These are phyloP conservation scores for Peromyscus melanophrys DNA, from an alignment of 2,797 vertebrate genomes.

Conservation along the genomic window DNA sequence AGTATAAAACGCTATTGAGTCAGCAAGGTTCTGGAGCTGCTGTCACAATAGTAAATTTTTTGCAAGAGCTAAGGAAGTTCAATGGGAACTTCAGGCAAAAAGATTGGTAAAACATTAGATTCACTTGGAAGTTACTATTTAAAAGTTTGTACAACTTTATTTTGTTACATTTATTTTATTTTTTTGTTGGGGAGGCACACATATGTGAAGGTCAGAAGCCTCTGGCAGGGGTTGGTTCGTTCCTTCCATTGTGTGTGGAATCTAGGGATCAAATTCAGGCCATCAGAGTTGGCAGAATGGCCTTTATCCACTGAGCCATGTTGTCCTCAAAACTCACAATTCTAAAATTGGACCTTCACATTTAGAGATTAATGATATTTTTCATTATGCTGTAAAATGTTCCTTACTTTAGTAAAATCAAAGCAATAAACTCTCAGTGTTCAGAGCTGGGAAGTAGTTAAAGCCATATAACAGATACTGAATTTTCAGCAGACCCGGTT, in stretches of 20 bases:
- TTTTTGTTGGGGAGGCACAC: not conserved
- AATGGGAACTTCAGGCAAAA: slow-evolving; percentile 10
- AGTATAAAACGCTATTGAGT: slow-evolving; percentile 17
- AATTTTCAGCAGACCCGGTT: slow-evolving; percentile 35
- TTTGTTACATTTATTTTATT: not conserved
- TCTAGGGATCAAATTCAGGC: not conserved
- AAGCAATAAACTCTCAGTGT: not conserved
- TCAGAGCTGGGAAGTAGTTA: slow-evolving; percentile 38
- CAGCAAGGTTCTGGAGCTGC: slow-evolving; percentile 38
- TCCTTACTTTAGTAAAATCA: slow-evolving; percentile 59
- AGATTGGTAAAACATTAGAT: slow-evolving; percentile 40
- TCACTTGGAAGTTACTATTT: not conserved
- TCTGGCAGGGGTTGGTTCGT: not conserved
- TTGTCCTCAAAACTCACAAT: not conserved
- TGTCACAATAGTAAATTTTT: not conserved
- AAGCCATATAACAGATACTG: slow-evolving; percentile 22
- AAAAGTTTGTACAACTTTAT: not conserved
- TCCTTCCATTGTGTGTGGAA: not conserved
- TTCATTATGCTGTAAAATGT: slow-evolving; percentile 47
- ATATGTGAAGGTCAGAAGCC: not conserved
- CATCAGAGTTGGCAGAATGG: not conserved
- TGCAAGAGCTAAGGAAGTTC: slow-evolving; percentile 36
- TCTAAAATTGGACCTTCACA: slow-evolving; percentile 40
- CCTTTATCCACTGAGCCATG: not conserved
- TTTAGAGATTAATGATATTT: slow-evolving; percentile 47